phyloP scores from a whole-genome alignment of 2,888 invertebrate genomes.

The Ecdyonurus torrentis region DNA sequence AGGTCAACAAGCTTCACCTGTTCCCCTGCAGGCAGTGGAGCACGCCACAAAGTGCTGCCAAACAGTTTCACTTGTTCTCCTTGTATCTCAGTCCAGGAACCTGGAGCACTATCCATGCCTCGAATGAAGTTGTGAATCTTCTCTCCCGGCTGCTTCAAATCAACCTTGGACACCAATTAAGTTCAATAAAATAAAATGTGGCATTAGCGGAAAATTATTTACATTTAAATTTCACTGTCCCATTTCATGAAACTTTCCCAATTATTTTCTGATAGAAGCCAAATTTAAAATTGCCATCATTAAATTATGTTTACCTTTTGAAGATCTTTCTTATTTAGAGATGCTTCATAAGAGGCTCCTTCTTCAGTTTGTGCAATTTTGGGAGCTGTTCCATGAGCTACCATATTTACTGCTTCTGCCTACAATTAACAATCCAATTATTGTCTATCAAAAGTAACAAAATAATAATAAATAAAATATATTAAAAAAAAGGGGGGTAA shows the following conservation, averaged over 20 bases:
- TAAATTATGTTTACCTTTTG: conserved; percentile 37
- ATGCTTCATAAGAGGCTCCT: conserved; percentile 85
- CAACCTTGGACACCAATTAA: conserved; percentile 32
- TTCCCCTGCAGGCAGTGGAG: conserved; percentile 27
- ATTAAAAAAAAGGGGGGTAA: too few species aligned
- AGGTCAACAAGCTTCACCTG: conserved; percentile 43
- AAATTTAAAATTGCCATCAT: not conserved
- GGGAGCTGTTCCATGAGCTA: conserved; percentile 68
- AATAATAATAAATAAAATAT: too few species aligned
- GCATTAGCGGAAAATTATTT: too few species aligned
- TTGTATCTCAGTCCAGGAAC: conserved; percentile 55
- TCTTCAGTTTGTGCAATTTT: conserved; percentile 60
- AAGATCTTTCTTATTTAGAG: conserved; percentile 71
- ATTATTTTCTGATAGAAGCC: too few species aligned
- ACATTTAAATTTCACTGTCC: too few species aligned
- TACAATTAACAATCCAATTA: too few species aligned
- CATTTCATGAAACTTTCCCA: too few species aligned
- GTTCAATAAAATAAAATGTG: conserved; percentile 5
- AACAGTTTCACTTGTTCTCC: conserved; percentile 56
- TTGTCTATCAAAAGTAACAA: too few species aligned
- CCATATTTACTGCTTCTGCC: conserved; percentile 71
- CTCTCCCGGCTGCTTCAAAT: conserved; percentile 49
- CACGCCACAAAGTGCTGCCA: conserved; percentile 58
- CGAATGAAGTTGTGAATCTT: conserved; percentile 87
- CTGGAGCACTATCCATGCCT: conserved; percentile 87